Percentiles rank a stretch among this genome's conserved stretches.
Evolutionary conservation across 2,113 vertebrate genomes (phyloP).

Genomic region (Falcunculus frontatus): DNA sequence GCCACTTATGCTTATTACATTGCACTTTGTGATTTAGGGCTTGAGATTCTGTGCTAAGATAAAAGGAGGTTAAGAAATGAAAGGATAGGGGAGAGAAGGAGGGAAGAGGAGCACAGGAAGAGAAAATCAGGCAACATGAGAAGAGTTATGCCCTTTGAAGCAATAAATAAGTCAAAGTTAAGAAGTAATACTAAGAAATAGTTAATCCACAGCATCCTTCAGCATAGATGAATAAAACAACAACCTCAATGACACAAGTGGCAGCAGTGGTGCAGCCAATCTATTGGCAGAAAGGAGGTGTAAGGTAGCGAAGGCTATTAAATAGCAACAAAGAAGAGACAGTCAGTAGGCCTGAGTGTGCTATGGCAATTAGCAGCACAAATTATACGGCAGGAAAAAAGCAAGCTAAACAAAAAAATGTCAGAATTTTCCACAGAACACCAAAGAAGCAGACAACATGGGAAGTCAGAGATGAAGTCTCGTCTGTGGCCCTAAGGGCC

Average conservation of each 20-base stretch:
- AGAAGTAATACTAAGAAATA: neutral
- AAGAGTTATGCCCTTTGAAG: neutral
- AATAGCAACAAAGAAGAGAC: neutral
- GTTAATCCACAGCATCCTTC: neutral
- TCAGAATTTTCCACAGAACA: neutral
- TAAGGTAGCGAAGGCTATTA: neutral
- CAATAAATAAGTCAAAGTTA: neutral
- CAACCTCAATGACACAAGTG: neutral
- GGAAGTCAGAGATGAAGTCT: neutral
- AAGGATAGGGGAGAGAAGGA: neutral
- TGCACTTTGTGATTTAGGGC: neutral
- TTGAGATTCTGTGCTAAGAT: neutral
- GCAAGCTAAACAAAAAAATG: neutral
- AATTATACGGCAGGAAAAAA: neutral
- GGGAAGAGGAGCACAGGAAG: neutral
- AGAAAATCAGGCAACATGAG: neutral
- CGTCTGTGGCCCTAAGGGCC: neutral
- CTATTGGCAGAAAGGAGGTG: neutral
- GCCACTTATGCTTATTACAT: neutral
- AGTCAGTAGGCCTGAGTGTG: neutral
- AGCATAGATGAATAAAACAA: neutral
- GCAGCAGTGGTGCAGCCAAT: neutral
- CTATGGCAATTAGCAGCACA: neutral
- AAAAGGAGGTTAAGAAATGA: neutral
- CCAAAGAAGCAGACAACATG: neutral